Evolutionary conservation across 2,113 vertebrate species (phyloP).

Genomic region (Nothoprocta pentlandii): DNA sequence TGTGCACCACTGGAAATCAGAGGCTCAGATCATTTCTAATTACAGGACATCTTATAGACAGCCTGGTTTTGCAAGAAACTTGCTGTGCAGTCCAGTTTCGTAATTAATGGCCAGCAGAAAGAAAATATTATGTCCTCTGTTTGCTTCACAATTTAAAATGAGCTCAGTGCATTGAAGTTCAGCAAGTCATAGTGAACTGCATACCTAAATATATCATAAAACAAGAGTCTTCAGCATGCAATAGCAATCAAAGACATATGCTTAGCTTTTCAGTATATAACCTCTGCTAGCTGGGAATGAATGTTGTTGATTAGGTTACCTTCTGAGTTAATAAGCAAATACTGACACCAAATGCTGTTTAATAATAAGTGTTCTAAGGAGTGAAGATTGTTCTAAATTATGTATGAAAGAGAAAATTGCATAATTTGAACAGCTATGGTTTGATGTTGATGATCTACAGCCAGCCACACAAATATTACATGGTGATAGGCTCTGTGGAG

Average conservation of each 20-base stretch:
- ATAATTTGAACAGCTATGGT: neutral
- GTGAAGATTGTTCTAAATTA: neutral
- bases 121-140: conserved; percentile 4
- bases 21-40: neutral
- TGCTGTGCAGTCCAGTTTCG: neutral
- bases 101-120: neutral
- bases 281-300: neutral
- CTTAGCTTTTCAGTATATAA: conserved; percentile 33
- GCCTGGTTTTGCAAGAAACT: neutral
- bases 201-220: conserved; percentile 11
- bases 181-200: neutral
- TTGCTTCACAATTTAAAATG: conserved; percentile 7
- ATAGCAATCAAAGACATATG: neutral
- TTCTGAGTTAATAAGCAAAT: conserved; percentile 30
- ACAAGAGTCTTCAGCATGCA: neutral
- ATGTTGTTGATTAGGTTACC: conserved; percentile 7
- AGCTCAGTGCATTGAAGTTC: neutral
- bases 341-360: neutral
- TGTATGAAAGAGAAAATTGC: neutral
- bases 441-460: neutral
- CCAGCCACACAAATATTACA: neutral
- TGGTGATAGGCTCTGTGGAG: rapidly evolving
- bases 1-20: neutral
- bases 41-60: neutral
- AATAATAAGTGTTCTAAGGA: neutral